These are phyloP conservation scores for Pelusios castaneus DNA, from an alignment of 2,113 vertebrate genomes.

Conservation along the genomic window DNA sequence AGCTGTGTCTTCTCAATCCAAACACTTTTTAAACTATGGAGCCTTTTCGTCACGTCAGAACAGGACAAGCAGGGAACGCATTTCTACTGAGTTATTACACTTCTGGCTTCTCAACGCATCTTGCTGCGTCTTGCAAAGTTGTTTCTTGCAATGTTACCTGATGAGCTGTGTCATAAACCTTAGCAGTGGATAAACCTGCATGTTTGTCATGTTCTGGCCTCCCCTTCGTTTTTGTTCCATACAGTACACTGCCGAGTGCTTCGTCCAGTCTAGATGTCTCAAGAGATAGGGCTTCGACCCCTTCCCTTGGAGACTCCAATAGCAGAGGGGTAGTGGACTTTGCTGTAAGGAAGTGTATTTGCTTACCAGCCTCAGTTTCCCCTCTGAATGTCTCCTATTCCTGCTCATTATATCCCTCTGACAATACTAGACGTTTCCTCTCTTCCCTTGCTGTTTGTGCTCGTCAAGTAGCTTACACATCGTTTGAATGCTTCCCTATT, in stretches of 20 bases:
- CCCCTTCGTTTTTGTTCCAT: neutral
- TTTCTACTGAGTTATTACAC: neutral
- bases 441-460: neutral
- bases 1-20: no score
- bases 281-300: neutral
- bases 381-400: neutral
- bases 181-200: neutral
- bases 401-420: neutral
- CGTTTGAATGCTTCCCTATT: neutral
- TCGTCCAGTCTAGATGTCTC: neutral
- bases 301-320: neutral
- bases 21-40: neutral
- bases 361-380: neutral
- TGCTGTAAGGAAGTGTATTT: neutral
- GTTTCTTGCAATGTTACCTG: neutral
- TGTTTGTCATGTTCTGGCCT: neutral
- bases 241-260: neutral
- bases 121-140: neutral
- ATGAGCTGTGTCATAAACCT: neutral
- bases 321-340: neutral
- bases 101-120: neutral
- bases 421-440: neutral
- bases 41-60: neutral
- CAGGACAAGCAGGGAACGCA: neutral
- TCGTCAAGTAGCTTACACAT: neutral